Conservation (phyloP, 2,888 invertebrate genomes). For the Congeria kusceri region DNA sequence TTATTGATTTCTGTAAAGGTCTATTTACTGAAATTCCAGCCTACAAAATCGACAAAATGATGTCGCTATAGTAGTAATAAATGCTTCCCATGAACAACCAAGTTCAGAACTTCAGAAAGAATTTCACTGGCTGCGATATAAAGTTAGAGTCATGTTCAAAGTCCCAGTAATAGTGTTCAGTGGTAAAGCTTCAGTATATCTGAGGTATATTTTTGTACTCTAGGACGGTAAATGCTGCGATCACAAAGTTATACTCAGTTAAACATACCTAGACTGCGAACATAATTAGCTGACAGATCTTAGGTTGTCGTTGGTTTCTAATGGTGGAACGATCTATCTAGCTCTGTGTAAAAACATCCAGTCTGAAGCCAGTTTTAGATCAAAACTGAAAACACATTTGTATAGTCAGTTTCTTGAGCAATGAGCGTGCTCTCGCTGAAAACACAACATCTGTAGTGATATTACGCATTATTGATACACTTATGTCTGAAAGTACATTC, state of each 20-base stretch:
- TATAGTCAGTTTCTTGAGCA: neutral
- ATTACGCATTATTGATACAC: too few species aligned
- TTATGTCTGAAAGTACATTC: too few species aligned
- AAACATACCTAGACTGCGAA: neutral
- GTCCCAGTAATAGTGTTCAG: neutral
- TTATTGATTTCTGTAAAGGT: constrained; percentile 1
- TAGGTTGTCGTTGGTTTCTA: constrained; percentile 3
- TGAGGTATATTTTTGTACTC: neutral
- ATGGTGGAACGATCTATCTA: constrained; percentile 6
- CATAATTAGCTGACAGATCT: constrained; percentile 1
- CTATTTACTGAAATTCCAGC: neutral
- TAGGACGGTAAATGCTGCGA: neutral
- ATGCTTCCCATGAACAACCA: neutral
- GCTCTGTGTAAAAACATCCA: neutral
- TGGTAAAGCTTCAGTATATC: neutral
- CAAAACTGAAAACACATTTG: neutral
- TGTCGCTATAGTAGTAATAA: neutral
- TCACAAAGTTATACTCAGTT: neutral
- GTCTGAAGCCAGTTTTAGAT: neutral
- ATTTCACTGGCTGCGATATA: neutral
- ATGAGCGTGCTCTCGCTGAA: neutral
- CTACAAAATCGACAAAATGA: neutral
- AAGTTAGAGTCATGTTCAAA: neutral
- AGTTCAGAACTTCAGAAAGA: constrained; percentile 12
- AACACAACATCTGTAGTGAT: too few species aligned